These are phyloP conservation scores for Blennius ocellaris DNA, from an alignment of 2,113 vertebrate genomes.

Conservation along the genomic window DNA sequence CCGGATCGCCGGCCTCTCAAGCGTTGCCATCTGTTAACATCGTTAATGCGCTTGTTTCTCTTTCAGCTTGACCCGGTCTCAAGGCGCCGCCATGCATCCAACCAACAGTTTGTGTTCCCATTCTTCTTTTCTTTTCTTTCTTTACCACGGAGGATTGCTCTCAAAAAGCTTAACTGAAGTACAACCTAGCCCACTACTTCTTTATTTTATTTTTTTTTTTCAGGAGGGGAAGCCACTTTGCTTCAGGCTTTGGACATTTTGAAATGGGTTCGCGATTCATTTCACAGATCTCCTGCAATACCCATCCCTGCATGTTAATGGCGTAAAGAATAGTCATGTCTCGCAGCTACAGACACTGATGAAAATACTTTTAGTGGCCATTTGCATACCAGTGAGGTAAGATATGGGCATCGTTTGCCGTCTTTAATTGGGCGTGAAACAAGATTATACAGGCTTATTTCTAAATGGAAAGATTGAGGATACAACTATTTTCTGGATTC, in stretches of 20 bases:
- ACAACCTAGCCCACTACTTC: conserved; percentile 42
- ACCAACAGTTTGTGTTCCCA: conserved; percentile 32
- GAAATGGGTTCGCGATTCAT: conserved; percentile 60
- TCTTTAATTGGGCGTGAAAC: conserved; percentile 62
- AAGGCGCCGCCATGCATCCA: conserved; percentile 48
- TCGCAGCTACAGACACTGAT: conserved; percentile 10
- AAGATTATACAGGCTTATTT: conserved; percentile 61
- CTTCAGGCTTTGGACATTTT: conserved; percentile 32
- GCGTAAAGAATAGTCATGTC: conserved; percentile 33
- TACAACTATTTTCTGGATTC: conserved; percentile 53
- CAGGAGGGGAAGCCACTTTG: conserved; percentile 21
- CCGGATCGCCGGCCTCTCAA: conserved; percentile 41
- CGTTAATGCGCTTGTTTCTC: conserved; percentile 41
- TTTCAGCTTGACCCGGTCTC: conserved; percentile 56
- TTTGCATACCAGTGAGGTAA: conserved; percentile 55
- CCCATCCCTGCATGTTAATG: conserved; percentile 69
- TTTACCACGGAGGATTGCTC: conserved; percentile 36
- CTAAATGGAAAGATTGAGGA: conserved; percentile 57
- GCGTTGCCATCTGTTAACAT: conserved; percentile 55
- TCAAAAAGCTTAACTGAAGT: conserved; percentile 46
- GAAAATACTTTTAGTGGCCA: conserved; percentile 50
- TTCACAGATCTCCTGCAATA: conserved; percentile 59
- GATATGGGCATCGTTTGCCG: conserved; percentile 45
- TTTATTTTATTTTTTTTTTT: conserved; percentile 59
- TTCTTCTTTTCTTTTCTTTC: conserved; percentile 42